Evolutionary conservation across 2,797 vertebrate genomes (phyloP).

Genomic region (Spinus pinus): DNA sequence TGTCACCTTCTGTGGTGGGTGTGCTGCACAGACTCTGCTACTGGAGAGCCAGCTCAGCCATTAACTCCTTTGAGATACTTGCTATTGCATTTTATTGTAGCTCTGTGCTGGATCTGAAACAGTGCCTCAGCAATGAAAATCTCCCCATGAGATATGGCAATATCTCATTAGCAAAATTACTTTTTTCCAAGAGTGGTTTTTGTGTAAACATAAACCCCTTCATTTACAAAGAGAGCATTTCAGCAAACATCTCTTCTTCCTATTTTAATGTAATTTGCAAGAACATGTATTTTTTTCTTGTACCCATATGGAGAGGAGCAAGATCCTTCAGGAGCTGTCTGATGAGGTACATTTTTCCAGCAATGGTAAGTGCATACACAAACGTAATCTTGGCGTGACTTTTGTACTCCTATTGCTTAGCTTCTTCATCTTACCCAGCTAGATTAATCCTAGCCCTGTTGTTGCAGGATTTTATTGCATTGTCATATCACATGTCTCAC

Average conservation of each 20-base stretch:
- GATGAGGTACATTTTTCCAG: not conserved
- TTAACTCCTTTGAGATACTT: not conserved
- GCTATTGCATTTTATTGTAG: not conserved
- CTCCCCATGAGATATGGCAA: constrained; percentile 24
- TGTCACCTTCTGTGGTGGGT: not conserved
- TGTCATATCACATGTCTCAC: not conserved
- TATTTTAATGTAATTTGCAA: constrained; percentile 21
- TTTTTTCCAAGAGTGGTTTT: constrained; percentile 44
- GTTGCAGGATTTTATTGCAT: not conserved
- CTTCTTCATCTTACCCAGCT: not conserved
- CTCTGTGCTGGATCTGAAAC: constrained; percentile 23
- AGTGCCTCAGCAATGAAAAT: constrained; percentile 23
- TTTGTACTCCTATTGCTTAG: not conserved
- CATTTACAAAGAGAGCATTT: constrained; percentile 23
- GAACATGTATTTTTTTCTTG: not conserved
- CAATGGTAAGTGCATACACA: not conserved
- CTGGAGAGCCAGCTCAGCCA: not conserved
- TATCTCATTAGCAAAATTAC: constrained; percentile 59
- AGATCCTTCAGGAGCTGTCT: not conserved
- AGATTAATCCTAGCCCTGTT: not conserved
- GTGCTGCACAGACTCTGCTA: not conserved
- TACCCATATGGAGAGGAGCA: not conserved
- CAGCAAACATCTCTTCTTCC: not conserved
- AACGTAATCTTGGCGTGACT: not conserved
- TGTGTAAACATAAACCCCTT: constrained; percentile 53